Evolutionary conservation across 2,113 vertebrate genomes (phyloP), one percentile per base, ranked within the genome.

Genomic region (Oncorhynchus nerka): DNA sequence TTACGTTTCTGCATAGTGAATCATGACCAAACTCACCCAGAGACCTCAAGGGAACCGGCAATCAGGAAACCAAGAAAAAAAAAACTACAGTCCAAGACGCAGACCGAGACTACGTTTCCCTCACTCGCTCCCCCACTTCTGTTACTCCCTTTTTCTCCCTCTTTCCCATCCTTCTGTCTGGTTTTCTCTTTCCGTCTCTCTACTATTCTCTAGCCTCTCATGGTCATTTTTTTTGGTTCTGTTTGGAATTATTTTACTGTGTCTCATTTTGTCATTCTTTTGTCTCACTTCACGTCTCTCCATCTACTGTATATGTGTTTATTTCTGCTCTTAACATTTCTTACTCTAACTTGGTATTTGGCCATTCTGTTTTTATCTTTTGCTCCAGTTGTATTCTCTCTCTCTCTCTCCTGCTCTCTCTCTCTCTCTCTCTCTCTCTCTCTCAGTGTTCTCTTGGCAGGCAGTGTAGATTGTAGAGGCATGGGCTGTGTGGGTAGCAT

Each of bases 371-470:
- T n/a, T 51, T 22, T 51, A 5, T 20, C 20, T 13, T 28, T 22
- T 6, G 20, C 55, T 24, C 22, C 28, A 39, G 20, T 32, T 24
- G 26, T 16, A n/a, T 20, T 7, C 51, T 62, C 24, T n/a, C 66
- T 70, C 57, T 48, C 22, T 72, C 45, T 15, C 32, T 51, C 71
- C n/a, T n/a, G n/a, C n/a, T 45, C 12, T 64, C n/a, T 5, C 15
- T 24, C 32, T 15, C 30, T 39, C 51, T 65, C 49, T 57, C 12
- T 70, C 11, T 72, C 66, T 4, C 24, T 34, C 49, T 4, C 15
- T 71, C 16, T 5, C 72, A 65, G 39, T 79, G 75, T 75, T 70
- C 80, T 75, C 19, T 62, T 39, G 73, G 6, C 5, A 65, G 73
- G 8, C 32, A 26, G 22, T 49, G 30, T 28, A 45, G 73, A 30